Percentiles rank a stretch among this genome's conserved stretches.
These are phyloP conservation scores for Bembecia ichneumoniformis DNA, from an alignment of 2,888 invertebrate species.

Conservation along the genomic window DNA sequence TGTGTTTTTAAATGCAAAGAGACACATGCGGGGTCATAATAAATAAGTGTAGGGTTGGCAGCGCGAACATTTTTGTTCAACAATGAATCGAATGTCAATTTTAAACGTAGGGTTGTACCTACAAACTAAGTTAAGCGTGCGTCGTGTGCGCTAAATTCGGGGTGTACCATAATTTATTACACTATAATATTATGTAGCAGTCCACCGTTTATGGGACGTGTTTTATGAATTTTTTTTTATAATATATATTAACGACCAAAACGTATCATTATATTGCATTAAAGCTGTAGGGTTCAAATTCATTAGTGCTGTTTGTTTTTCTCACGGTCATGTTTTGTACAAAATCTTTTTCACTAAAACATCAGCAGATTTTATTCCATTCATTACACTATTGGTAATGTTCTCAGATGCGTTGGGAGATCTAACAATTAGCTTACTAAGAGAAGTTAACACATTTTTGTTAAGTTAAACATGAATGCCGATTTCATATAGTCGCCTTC, in stretches of 20 bases:
- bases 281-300: slow-evolving; percentile 53
- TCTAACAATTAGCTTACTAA: too few species aligned
- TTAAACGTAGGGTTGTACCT: slow-evolving; percentile 66
- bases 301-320: slow-evolving; percentile 61
- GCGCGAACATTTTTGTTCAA: slow-evolving; percentile 45
- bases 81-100: slow-evolving; percentile 63
- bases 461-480: too few species aligned
- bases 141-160: slow-evolving; percentile 58
- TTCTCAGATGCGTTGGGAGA: too few species aligned
- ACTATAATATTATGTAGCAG: slow-evolving; percentile 66
- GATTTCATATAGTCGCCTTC: too few species aligned
- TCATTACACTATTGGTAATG: too few species aligned
- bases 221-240: slow-evolving; percentile 58
- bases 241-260: slow-evolving; percentile 50
- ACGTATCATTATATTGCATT: slow-evolving; percentile 60
- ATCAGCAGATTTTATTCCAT: too few species aligned
- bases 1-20: slow-evolving; percentile 46
- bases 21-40: slow-evolving; percentile 65
- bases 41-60: slow-evolving; percentile 36
- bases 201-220: slow-evolving; percentile 56
- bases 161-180: slow-evolving; percentile 70
- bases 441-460: too few species aligned
- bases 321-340: slow-evolving; percentile 35
- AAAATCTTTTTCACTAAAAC: too few species aligned
- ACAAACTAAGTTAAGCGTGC: slow-evolving; percentile 52